phyloP scores from a whole-genome alignment of 1,140 invertebrate species.

The Batillaria attramentaria region DNA sequence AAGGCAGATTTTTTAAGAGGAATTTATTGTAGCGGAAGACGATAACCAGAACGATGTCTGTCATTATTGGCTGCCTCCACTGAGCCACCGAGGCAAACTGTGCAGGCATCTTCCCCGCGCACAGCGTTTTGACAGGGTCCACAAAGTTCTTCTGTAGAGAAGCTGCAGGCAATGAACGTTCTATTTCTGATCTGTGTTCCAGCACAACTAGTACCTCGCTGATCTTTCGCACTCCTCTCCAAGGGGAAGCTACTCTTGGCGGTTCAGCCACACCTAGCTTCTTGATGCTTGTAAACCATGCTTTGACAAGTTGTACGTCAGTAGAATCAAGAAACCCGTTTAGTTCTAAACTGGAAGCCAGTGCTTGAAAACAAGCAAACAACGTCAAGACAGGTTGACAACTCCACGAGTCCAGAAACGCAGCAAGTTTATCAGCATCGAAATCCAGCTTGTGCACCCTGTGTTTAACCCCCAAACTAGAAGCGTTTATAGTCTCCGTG shows the following conservation, averaged over 20 bases:
- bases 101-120: not conserved
- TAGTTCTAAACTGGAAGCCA: not conserved
- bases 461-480: too few relatives aligned
- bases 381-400: not conserved
- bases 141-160: not conserved
- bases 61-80: conserved; percentile 9
- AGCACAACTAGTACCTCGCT: conserved; percentile 10
- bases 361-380: not conserved
- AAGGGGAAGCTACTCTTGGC: not conserved
- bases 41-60: conserved; percentile 16
- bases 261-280: not conserved
- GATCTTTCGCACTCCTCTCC: conserved; percentile 18
- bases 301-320: not conserved
- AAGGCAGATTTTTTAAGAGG: conserved; percentile 20
- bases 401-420: not conserved
- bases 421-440: not conserved
- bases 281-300: not conserved
- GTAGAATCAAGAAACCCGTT: not conserved
- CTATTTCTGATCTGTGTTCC: too few relatives aligned
- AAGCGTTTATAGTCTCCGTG: too few relatives aligned
- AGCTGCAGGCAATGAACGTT: too few relatives aligned
- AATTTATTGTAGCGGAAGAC: conserved; percentile 28
- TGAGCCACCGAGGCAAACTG: not conserved
- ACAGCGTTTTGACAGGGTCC: not conserved
- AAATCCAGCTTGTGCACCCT: too few relatives aligned